Evolutionary conservation across 2,797 vertebrate genomes (phyloP), one percentile per base, ranked within the genome.

Genomic region (Gambelia wislizenii): DNA sequence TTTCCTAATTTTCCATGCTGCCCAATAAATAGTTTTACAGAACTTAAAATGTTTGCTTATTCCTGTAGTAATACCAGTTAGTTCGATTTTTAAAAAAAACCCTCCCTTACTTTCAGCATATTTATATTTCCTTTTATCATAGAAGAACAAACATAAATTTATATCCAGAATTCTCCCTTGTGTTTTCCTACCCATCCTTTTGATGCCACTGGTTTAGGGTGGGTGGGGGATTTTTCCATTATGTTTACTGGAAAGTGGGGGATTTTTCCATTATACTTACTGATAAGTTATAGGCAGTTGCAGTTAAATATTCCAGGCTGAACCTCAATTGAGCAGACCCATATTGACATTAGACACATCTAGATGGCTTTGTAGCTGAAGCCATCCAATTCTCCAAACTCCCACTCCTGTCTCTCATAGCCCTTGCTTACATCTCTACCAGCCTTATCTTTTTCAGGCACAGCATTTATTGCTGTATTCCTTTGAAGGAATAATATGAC

Each of bases 381-480:
- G 67, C 82, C 54, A 56, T 79, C 82, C 6, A 87, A 74, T 56
- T 76, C 89, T 10, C 33, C 64, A 0, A 1, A 12, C 39, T 47
- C 44, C 54, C 36, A 42, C 42, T 82, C 39, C 90, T 70, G n/a
- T 82, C 20, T 84, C 84, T 91, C 33, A 13, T 18, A 0, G 47
- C 64, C 27, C 7, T 79, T 67, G 1, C 47, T n/a, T 0, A 56
- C 82, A 36, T n/a, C 56, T 27, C 49, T 67, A 74, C 12, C 33
- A 77, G 89, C 87, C 92, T 89, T 84, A 89, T 89, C 85, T 91
- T 83, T 87, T 84, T 83, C 42, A 36, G 75, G 33, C 20, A 33
- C 36, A 56, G 8, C 74, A 69, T 87, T n/a, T 42, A 70, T 86
- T 80, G 56, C 91, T 8, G 0, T 20, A 14, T 39, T 22, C 77